phyloP scores from a whole-genome alignment of 35 echinoderm and acorn worm species.

The Strongylocentrotus purpuratus region DNA sequence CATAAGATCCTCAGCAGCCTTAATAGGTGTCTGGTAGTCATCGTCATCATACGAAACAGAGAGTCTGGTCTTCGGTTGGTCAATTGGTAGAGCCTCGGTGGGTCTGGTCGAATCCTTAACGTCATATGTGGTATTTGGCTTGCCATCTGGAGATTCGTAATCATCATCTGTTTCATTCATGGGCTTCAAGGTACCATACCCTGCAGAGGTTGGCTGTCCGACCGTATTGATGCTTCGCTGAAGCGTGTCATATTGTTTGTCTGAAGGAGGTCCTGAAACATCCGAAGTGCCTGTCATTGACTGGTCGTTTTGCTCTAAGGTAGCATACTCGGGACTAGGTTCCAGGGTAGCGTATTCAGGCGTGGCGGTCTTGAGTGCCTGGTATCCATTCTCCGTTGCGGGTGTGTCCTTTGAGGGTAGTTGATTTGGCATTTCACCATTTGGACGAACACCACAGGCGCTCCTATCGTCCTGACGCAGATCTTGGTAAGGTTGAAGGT shows the following conservation, averaged over 20 bases:
- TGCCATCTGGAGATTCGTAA: neutral
- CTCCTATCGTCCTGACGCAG: neutral
- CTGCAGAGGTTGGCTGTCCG: neutral
- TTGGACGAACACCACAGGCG: neutral
- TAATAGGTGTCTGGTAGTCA: neutral
- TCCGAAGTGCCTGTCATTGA: neutral
- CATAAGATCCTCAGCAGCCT: neutral
- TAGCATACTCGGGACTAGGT: neutral
- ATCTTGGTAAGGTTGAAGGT: neutral
- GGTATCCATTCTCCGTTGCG: neutral
- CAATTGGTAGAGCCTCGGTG: neutral
- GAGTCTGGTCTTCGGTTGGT: neutral
- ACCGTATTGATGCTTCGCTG: too few species aligned
- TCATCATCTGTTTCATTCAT: neutral
- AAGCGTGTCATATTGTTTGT: too few species aligned
- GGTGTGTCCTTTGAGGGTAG: neutral
- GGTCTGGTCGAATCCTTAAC: neutral
- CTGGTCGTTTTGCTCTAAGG: neutral
- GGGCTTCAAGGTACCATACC: neutral
- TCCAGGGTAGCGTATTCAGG: neutral
- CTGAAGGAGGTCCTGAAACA: neutral
- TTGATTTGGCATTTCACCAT: neutral
- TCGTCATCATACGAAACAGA: neutral
- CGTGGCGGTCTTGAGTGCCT: neutral
- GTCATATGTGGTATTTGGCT: neutral